Base-by-base conservation (phyloP, 2,113 vertebrate species). In the Lucifuga dentata region DNA sequence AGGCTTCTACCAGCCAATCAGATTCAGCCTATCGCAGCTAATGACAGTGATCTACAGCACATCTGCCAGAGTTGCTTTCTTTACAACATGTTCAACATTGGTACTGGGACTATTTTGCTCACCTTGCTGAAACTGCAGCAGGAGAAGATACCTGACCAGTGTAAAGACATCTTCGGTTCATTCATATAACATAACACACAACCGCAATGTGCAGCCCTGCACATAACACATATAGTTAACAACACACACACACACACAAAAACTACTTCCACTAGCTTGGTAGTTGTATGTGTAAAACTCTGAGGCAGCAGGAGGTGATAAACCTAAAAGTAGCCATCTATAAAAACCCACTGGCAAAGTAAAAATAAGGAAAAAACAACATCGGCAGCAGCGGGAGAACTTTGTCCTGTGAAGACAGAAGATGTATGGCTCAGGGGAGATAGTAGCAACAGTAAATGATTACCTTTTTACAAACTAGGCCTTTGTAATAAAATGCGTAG, bases 351-450 rank as follows among this genome's bases (percentile, higher is more conserved):
- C 43, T 7, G 33, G 71, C 62, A 79, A 68, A 83, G 45, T 44
- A 16, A 24, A 93, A 93, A 93, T 93, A 93, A 55, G 91, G 35
- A 48, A 45, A 61, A 17, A 55, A 93, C 93, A 69, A 68, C 45
- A 36, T 78, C 3, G 50, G 86, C 92, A 94, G 91, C 85, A 85
- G 76, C 69, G 5, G 93, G 92, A 95, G 95, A 95, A 94, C 95
- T 94, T 95, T 95, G 94, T 96, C 93, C 95, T 94, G 94, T 93
- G 94, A 96, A 96, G 92, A 94, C 95, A 95, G 93, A 90, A 94
- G 95, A 97, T 94, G 94, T 94, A 94, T 93, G 80, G 87, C 81
- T 86, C 74, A 73, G 89, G 82, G 80, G 71, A 90, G 94, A 94
- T 94, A 95, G 94, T 87, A 86, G 76, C 93, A 94, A 93, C 86